Evolutionary conservation across 2,888 invertebrate species (phyloP).

Genomic region (Rhopalosiphum nymphaeae): DNA sequence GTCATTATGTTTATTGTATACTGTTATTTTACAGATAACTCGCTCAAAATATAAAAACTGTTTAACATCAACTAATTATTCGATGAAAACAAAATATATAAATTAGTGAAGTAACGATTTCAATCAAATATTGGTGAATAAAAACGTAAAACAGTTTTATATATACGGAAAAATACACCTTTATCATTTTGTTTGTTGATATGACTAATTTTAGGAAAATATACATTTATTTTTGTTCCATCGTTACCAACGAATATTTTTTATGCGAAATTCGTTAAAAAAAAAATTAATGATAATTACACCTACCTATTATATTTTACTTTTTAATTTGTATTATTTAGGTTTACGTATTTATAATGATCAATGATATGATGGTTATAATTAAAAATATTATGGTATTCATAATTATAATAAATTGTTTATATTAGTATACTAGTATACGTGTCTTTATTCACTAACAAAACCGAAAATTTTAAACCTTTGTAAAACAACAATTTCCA

Average conservation of each 20-base stretch:
- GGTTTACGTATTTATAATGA: too few relatives aligned
- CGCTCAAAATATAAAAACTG: neutral
- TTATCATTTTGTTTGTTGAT: neutral
- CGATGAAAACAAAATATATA: neutral
- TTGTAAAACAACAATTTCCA: neutral
- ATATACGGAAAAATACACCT: neutral
- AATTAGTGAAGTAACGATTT: neutral
- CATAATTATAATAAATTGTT: neutral
- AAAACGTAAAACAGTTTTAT: neutral
- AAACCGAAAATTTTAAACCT: too few relatives aligned
- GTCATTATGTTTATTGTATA: neutral
- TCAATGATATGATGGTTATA: too few relatives aligned
- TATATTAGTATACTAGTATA: neutral
- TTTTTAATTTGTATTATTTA: neutral
- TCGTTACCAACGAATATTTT: neutral
- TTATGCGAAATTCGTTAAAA: neutral
- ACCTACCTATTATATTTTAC: neutral
- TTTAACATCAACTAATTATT: neutral
- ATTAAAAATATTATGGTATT: neutral
- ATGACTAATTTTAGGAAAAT: neutral
- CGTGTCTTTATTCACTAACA: neutral
- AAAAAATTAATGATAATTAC: neutral
- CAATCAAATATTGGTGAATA: neutral
- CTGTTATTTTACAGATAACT: neutral
- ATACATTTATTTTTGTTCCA: neutral